Conservation (phyloP, 2,888 invertebrate genomes). For the Drosophila paracracens region DNA sequence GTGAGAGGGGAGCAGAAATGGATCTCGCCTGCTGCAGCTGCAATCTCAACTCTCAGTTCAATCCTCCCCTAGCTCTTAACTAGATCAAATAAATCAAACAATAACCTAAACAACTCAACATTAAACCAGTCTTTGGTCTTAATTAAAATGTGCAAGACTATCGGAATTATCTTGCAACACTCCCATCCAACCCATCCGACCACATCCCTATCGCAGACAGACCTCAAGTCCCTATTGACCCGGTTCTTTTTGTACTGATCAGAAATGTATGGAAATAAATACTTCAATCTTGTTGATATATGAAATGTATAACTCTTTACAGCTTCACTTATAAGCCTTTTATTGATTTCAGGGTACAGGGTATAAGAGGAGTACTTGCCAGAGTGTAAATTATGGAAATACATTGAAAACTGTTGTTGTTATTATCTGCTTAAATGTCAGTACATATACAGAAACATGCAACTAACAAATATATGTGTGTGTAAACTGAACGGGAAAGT, state of each 20-base stretch:
- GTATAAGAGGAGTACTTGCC: neutral
- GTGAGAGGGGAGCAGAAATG: neutral
- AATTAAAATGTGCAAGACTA: neutral
- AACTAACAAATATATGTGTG: neutral
- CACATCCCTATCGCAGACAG: neutral
- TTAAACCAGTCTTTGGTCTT: neutral
- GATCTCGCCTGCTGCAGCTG: conserved; percentile 31
- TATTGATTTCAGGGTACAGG: neutral
- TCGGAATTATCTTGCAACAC: neutral
- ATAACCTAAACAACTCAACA: neutral
- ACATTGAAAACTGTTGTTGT: conserved; percentile 21
- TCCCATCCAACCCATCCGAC: neutral
- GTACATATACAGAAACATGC: conserved; percentile 15
- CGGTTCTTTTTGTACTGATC: neutral
- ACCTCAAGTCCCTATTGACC: neutral
- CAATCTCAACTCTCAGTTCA: conserved; percentile 7
- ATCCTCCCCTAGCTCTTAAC: neutral
- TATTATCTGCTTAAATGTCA: conserved; percentile 53
- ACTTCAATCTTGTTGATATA: no score
- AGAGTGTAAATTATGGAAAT: conserved; percentile 44
- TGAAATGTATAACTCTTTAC: neutral
- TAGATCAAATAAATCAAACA: neutral
- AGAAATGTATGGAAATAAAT: neutral
- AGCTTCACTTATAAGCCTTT: neutral
- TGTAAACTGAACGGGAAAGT: conserved; percentile 48